phyloP scores from a whole-genome alignment of 2,797 vertebrate genomes.

The Pyrocephalus nanus region DNA sequence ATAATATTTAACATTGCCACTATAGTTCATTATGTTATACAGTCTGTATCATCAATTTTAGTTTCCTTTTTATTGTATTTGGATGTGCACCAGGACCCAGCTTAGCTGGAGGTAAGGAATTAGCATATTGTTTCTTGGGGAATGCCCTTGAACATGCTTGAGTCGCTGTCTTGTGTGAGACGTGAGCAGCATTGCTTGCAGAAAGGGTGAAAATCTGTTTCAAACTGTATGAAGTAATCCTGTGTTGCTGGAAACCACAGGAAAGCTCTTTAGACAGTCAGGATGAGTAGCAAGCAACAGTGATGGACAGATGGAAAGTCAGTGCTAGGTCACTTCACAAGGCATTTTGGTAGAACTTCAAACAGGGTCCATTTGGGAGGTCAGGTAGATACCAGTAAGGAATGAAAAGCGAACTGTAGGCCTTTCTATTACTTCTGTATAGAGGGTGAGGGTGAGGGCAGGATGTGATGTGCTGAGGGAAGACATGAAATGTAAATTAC shows the following conservation, averaged over 20 bases:
- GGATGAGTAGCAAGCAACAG: slow-evolving; percentile 46
- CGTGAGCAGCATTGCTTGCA: slow-evolving; percentile 71
- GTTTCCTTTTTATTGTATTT: slow-evolving; percentile 33
- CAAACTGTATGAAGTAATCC: slow-evolving; percentile 7
- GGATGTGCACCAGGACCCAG: slow-evolving; percentile 48
- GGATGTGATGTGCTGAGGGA: not conserved
- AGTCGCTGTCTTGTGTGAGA: slow-evolving; percentile 71
- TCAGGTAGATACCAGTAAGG: slow-evolving; percentile 3
- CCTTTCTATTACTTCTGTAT: not conserved
- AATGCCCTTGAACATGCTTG: slow-evolving; percentile 82
- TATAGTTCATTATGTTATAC: slow-evolving; percentile 43
- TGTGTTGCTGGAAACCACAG: slow-evolving; percentile 48
- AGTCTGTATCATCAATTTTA: slow-evolving; percentile 10
- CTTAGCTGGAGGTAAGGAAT: slow-evolving; percentile 65
- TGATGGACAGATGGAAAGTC: slow-evolving; percentile 39
- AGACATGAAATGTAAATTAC: not conserved
- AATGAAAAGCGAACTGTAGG: not conserved
- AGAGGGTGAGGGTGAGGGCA: not conserved
- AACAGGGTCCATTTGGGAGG: not conserved
- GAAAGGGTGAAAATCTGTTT: slow-evolving; percentile 35
- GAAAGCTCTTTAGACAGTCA: slow-evolving; percentile 54
- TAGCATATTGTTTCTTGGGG: slow-evolving; percentile 81
- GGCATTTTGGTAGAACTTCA: slow-evolving; percentile 66
- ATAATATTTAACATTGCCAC: not conserved
- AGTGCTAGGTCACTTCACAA: slow-evolving; percentile 7